Percentiles rank a stretch among this genome's conserved stretches.
phyloP scores from a whole-genome alignment of 2,888 invertebrate genomes.

The Acronicta aceris region DNA sequence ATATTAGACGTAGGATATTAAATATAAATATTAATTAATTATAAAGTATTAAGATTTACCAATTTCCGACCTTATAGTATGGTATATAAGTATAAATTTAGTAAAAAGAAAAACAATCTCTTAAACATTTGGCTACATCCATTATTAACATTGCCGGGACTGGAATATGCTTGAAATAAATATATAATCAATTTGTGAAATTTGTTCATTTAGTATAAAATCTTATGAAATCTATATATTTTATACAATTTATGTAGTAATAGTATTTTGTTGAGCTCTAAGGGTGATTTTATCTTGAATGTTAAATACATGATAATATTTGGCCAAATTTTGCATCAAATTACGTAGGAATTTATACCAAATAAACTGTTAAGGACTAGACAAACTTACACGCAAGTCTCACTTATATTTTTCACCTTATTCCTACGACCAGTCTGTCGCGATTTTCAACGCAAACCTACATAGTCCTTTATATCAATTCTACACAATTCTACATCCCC shows the following conservation, averaged over 20 bases:
- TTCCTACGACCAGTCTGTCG: constrained; percentile 4
- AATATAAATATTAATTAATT: constrained; percentile 20
- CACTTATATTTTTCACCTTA: constrained; percentile 25
- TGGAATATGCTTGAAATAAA: constrained; percentile 31
- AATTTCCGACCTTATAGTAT: constrained; percentile 35
- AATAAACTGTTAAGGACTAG: constrained; percentile 44
- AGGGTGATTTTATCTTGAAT: not conserved
- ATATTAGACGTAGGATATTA: constrained; percentile 28
- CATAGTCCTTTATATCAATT: constrained; percentile 42
- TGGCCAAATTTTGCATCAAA: not conserved
- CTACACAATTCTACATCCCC: constrained; percentile 42
- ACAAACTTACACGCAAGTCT: constrained; percentile 35
- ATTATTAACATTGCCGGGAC: constrained; percentile 54
- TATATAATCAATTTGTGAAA: constrained; percentile 11
- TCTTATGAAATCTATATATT: constrained; percentile 7
- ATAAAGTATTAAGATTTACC: constrained; percentile 34
- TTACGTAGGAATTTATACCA: constrained; percentile 29
- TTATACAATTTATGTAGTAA: not conserved
- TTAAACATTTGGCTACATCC: constrained; percentile 52
- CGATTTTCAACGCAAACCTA: constrained; percentile 10
- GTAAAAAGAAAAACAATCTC: constrained; percentile 36
- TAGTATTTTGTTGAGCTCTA: constrained; percentile 1
- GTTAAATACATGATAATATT: not conserved
- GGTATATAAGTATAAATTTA: constrained; percentile 47
- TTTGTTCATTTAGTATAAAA: constrained; percentile 32